Base-by-base conservation (phyloP, 2,113 vertebrate species). In the Zonotrichia leucophrys region DNA sequence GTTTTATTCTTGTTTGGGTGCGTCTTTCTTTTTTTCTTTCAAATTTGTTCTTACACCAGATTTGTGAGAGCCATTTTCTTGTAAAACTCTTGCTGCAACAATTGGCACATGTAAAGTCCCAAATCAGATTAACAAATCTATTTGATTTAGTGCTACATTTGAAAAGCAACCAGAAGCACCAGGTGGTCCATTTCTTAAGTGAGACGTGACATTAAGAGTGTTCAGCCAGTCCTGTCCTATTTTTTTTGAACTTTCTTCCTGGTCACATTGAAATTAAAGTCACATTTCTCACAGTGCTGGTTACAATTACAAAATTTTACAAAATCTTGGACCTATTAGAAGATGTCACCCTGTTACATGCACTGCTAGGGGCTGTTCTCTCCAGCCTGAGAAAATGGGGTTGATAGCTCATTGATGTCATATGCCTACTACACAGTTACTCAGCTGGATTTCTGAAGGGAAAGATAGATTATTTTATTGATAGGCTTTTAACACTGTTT, bases 91-190 rank as follows among this genome's bases (percentile, higher is more conserved):
- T 74, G 35, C 68, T 64, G 39, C 33, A 93, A 53, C n/a, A 67
- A 37, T 90, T 95, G 47, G 78, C 68, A 75, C 47, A 31, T 75
- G 37, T 55, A 15, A 78, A 83, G 25, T 68, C 79, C 39, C 56
- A 85, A 77, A 90, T 93, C 25, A 31, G 28, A 68, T 94, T 96
- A 83, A 25, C 3, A 60, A 50, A 67, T 79, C 39, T 88, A 12
- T 94, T 84, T 93, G 47, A 75, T 88, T 85, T 76, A 41, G 12
- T 66, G 27, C 33, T 35, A 25, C 52, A 46, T 85, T 81, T 96
- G 64, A 93, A 90, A 83, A 83, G 47, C 60, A 83, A 92, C 68
- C 88, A 94, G 88, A 94, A 93, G n/a, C 41, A 74, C 35, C 90
- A 93, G 39, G 64, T 74, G 60, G 41, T 70, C 76, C 44, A 39